phyloP scores from a whole-genome alignment of 64 coral and sea anemone species.

The Platygyra sinensis region DNA sequence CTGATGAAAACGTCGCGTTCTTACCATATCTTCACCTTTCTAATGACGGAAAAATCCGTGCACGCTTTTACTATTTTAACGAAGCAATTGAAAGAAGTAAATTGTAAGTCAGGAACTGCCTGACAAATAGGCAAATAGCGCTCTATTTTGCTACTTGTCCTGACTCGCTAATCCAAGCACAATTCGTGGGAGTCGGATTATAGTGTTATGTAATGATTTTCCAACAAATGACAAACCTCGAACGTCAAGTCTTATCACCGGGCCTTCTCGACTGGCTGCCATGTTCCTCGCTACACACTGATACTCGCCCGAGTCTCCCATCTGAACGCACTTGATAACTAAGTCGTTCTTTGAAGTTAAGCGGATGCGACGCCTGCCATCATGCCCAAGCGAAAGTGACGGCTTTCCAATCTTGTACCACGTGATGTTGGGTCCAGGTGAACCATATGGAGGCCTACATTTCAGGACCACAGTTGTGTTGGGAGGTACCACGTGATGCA shows the following conservation, averaged over 20 bases:
- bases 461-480: neutral
- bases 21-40: too few species aligned
- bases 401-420: slow-evolving; percentile 20
- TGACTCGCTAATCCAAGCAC: too few species aligned
- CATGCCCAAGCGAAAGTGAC: neutral
- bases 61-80: too few species aligned
- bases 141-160: too few species aligned
- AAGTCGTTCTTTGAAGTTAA: neutral
- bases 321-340: neutral
- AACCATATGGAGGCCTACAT: neutral
- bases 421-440: neutral
- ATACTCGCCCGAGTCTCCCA: neutral
- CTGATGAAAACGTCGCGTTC: too few species aligned
- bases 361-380: neutral
- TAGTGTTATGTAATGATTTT: neutral
- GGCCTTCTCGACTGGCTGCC: neutral
- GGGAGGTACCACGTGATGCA: neutral
- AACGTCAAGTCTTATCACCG: neutral
- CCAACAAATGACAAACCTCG: neutral
- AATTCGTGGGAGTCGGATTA: too few species aligned
- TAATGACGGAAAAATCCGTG: too few species aligned
- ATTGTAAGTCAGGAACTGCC: too few species aligned
- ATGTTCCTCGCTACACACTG: slow-evolving; percentile 5
- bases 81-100: too few species aligned
- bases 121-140: too few species aligned